phyloP scores from a whole-genome alignment of 2,888 invertebrate genomes.

The Xestoiulus laeticollis region DNA sequence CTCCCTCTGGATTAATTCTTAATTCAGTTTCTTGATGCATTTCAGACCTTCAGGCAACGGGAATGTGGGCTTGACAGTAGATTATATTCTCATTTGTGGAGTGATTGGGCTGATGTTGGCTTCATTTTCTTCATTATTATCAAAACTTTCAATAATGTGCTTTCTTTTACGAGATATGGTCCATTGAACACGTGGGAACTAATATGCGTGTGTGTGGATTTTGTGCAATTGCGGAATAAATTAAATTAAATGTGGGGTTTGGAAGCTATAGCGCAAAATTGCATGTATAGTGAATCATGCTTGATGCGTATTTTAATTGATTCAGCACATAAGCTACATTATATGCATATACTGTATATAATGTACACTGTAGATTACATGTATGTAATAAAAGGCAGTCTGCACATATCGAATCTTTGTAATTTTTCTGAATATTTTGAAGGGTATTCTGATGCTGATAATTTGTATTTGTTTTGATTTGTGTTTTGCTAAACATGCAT shows the following conservation, averaged over 20 bases:
- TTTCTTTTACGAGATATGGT: not conserved
- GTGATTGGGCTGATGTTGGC: slow-evolving; percentile 16
- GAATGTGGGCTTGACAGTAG: slow-evolving; percentile 2
- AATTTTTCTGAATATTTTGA: too few relatives aligned
- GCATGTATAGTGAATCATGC: not conserved
- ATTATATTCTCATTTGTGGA: slow-evolving; percentile 34
- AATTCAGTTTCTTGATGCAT: slow-evolving; percentile 21
- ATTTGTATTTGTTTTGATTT: too few relatives aligned
- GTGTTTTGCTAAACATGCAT: too few relatives aligned
- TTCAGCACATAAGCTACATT: too few relatives aligned
- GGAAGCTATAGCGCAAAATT: not conserved
- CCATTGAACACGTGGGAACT: not conserved
- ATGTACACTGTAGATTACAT: too few relatives aligned
- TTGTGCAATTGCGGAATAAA: not conserved
- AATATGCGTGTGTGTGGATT: not conserved
- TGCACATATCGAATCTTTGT: too few relatives aligned
- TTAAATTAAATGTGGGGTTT: not conserved
- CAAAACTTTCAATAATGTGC: slow-evolving; percentile 23
- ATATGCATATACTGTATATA: too few relatives aligned
- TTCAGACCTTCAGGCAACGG: slow-evolving; percentile 11
- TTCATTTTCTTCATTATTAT: slow-evolving; percentile 29
- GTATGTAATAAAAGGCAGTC: too few relatives aligned
- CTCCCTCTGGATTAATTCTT: slow-evolving; percentile 34
- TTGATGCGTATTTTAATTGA: too few relatives aligned
- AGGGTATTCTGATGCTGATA: too few relatives aligned